Conservation (phyloP, 1,140 invertebrate species). For the Hestina assimilis region DNA sequence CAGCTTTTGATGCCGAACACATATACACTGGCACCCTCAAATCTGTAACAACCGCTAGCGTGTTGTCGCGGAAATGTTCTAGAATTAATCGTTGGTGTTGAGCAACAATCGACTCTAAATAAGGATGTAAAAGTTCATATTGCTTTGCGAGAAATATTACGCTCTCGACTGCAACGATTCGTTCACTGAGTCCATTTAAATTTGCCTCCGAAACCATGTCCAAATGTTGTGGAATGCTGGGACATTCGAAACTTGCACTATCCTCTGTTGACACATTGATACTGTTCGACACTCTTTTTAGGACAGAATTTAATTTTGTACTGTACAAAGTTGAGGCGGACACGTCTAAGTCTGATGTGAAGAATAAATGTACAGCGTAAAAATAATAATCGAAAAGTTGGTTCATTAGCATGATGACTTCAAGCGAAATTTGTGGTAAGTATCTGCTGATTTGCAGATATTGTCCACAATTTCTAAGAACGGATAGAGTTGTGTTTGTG, state of each 20-base stretch:
- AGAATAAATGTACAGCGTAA: conserved; percentile 94
- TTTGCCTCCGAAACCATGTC: conserved; percentile 85
- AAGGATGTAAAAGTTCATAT: conserved; percentile 89
- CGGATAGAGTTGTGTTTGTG: conserved; percentile 96
- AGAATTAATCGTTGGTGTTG: conserved; percentile 82
- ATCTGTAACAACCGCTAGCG: conserved; percentile 84
- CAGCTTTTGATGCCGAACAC: conserved; percentile 86
- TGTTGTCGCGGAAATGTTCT: conserved; percentile 89
- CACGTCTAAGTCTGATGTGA: conserved; percentile 80
- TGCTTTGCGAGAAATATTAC: conserved; percentile 93
- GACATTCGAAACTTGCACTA: conserved; percentile 62
- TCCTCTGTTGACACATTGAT: conserved; percentile 58
- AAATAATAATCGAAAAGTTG: conserved; percentile 98
- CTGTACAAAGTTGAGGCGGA: conserved; percentile 80
- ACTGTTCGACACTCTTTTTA: conserved; percentile 88
- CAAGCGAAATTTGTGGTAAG: conserved; percentile 93
- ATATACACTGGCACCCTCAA: conserved; percentile 92
- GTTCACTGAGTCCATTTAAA: conserved; percentile 89
- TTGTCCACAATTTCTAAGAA: conserved; percentile 94
- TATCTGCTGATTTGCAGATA: conserved; percentile 96
- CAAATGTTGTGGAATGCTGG: conserved; percentile 84
- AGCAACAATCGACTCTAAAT: conserved; percentile 87
- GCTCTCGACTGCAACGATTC: conserved; percentile 95
- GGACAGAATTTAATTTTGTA: conserved; percentile 83
- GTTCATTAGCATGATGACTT: conserved; percentile 93